Evolutionary conservation across 2,797 vertebrate species (phyloP), one percentile per base, ranked within the genome.

Genomic region (Spheniscus humboldti): DNA sequence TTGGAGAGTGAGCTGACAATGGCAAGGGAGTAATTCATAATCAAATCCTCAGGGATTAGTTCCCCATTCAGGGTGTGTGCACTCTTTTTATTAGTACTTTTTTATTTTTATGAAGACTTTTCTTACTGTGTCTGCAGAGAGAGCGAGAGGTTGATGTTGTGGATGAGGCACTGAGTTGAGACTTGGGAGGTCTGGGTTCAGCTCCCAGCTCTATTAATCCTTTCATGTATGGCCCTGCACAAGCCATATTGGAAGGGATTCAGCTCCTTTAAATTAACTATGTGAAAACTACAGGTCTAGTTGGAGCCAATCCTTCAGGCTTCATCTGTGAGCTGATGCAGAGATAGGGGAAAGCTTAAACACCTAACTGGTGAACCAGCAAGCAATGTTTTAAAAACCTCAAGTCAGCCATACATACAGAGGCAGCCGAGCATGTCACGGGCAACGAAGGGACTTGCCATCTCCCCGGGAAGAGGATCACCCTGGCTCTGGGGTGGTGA

Each of bases 361-460:
- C n/a, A 30, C 52, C 37, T 18, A n/a, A 57, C 8, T 72, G 63
- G 55, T 43, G 37, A 52, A 56, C 20, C 2, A 23, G 18, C 41
- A 57, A 69, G 55, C n/a, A 60, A 13, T 4, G 6, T 41, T 66
- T 47, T 13, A 4, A 37, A 63, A 80, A 18, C 0, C 0, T 69
- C 50, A 43, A 18, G 47, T 25, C 64, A 37, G 25, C 9, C 19
- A 1, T 9, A 10, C 0, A 2, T 25, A 63, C 3, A 37, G 77
- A 90, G n/a, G 39, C 20, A 56, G 60, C 55, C 1, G 23, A 74
- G 18, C 25, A 4, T n/a, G 15, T 27, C 10, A 0, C 2, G 37
- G 55, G 33, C 27, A 59, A 3, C 3, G 37, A 39, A 6, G 55
- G 50, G 45, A 37, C 25, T 27, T 16, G 19, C 13, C 13, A 5